Base-by-base conservation (phyloP, 2,888 invertebrate genomes). In the Entomobrya multifasciata region DNA sequence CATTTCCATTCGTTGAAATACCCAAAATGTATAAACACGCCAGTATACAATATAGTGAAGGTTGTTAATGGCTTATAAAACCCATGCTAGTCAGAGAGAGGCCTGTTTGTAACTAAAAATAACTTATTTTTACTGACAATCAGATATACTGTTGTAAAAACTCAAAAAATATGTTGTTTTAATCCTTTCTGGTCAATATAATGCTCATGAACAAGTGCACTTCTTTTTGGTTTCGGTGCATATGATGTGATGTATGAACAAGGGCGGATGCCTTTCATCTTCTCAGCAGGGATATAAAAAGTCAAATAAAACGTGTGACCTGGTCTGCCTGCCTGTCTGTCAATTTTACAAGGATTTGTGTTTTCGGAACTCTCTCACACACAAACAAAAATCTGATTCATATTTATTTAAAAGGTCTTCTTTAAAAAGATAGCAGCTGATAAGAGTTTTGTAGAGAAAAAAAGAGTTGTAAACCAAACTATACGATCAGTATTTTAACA, bases 231-330 rank as follows among this genome's bases (percentile, higher is more conserved):
- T n/a, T n/a, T 67, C 17, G 67, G 41, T 44, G 22, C 44, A 70
- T 70, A 22, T 47, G 47, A 25, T 47, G 22, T 4, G 41, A 17
- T 15, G 2, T 52, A 27, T 47, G 20, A 44, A 62, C 62, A 78
- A n/a, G 62, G 78, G 78, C 78, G 78, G 78, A 78, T 62, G 49
- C 80, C 80, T 80, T 80, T 80, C 67, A 65, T 80, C 80, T 80
- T 70, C 74, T 0, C 80, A 80, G 80, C 67, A 80, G 80, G 80
- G 47, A 47, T 67, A 47, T 70, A 2, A 70, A 44, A 80, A 67
- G 78, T 62, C 62, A 80, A 80, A 65, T 67, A 52, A 44, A 67
- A 80, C 67, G 80, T 80, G 80, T 67, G 80, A 80, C 80, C 80
- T 70, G 70, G 70, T 70, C 70, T 70, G 70, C 70, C 70, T 70